A percentile compares a stretch with the other conserved stretches of the same genome.
Evolutionary conservation across 2,888 invertebrate genomes (phyloP).

Genomic region (Eupelmus urozonus): DNA sequence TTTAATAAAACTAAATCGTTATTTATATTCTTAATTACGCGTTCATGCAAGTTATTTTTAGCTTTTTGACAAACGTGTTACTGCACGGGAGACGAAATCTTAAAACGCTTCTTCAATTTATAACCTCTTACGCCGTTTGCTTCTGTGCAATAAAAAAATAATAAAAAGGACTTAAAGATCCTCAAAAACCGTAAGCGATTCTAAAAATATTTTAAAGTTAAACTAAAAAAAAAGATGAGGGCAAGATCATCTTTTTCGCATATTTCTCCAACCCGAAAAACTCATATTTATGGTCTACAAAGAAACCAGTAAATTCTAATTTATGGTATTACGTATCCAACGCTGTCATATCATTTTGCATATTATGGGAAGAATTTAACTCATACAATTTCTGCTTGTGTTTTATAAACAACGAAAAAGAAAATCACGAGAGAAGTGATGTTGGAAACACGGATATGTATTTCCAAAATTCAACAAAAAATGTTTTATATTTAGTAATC

Average conservation of each 20-base stretch:
- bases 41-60: constrained; percentile 13
- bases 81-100: background rate
- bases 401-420: too few relatives aligned
- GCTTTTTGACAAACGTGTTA: background rate
- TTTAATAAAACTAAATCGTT: constrained; percentile 7
- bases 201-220: constrained; percentile 46
- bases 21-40: background rate
- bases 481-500: too few relatives aligned
- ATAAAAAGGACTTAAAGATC: constrained; percentile 24
- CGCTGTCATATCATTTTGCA: constrained; percentile 2
- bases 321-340: constrained; percentile 27
- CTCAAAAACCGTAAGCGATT: constrained; percentile 17
- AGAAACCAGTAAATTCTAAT: constrained; percentile 52
- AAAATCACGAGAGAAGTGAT: too few relatives aligned
- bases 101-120: constrained; percentile 19
- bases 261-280: background rate
- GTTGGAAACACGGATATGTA: too few relatives aligned
- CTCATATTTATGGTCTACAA: constrained; percentile 28
- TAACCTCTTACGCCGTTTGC: background rate
- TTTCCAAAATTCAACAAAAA: too few relatives aligned
- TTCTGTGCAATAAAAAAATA: constrained; percentile 15
- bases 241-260: background rate
- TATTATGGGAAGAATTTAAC: too few relatives aligned
- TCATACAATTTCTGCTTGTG: too few relatives aligned
- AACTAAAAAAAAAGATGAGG: constrained; percentile 10